Evolutionary conservation across 2,797 vertebrate species (phyloP), one percentile per base, ranked within the genome.

Genomic region (Myoxocephalus aenaeus): DNA sequence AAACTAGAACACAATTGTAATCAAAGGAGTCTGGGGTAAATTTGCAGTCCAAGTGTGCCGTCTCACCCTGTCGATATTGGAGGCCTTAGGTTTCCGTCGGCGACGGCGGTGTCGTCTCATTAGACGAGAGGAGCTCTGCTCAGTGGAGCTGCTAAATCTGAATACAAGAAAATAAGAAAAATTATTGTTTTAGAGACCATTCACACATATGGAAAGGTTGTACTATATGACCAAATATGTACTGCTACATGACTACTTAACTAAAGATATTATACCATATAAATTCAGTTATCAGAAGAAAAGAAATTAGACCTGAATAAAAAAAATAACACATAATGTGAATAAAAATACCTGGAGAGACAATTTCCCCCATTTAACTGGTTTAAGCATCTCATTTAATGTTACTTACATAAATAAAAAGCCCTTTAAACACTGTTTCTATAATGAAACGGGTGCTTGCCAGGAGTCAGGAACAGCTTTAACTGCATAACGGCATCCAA

Each of bases 101-200:
- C 98, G 97, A 20, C 98, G 96, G 63, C 98, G 98, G 86, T 98
- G 98, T 84, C 98, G 95, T 89, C 97, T 97, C 96, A 99, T 98
- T 18, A 99, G 93, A 73, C 96, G 97, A 8, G 97, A 99, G 34
- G 98, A 97, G 38, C 98, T 99, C 90, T 99, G 98, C 77, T 99
- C 98, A 15, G 98, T 99, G 13, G 97, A 98, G 92, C 98, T 98
- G 94, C 93, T 94, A 62, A 94, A 93, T 83, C 93, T 94, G 50
- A 58, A 72, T 1, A 42, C 2, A 14, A 79, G 18, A 65, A 50
- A 15, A 66, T 12, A 51, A 1, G 0, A 48, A 65, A 46, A 8
- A 51, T 1, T 0, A 62, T 13, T 1, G 51, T 62, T 68, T 77
- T 59, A 62, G 42, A 48, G 59, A 34, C 44, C 14, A 51, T 29